These are phyloP conservation scores for Temnothorax ravouxi DNA, from an alignment of 2,888 invertebrate species.

Conservation along the genomic window DNA sequence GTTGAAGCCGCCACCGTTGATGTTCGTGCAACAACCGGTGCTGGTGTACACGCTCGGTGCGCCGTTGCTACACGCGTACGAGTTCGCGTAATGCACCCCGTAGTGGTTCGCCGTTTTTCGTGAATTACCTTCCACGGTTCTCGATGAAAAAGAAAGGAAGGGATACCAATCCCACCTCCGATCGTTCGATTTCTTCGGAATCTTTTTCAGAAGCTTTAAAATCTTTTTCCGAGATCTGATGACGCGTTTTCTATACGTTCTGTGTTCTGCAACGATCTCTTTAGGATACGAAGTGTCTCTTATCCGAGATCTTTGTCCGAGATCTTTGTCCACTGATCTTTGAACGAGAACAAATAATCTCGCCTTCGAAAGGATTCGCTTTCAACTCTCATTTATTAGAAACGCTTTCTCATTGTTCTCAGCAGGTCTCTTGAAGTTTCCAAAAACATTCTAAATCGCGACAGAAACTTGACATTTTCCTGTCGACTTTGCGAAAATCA, in stretches of 20 bases:
- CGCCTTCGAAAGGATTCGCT: neutral
- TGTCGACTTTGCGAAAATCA: neutral
- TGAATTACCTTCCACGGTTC: constrained; percentile 83
- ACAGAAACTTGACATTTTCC: neutral
- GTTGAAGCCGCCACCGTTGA: constrained; percentile 67
- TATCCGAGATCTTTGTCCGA: constrained; percentile 21
- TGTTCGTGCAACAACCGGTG: constrained; percentile 64
- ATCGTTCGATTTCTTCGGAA: neutral
- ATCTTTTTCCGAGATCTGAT: neutral
- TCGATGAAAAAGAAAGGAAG: constrained; percentile 34
- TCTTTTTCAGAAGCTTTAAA: no score
- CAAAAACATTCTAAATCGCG: neutral
- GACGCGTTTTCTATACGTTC: neutral
- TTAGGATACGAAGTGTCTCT: neutral
- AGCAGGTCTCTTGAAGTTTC: neutral
- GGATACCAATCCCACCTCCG: neutral
- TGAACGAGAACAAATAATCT: neutral
- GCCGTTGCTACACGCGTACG: constrained; percentile 83
- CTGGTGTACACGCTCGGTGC: constrained; percentile 82
- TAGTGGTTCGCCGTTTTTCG: constrained; percentile 85
- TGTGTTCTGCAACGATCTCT: neutral
- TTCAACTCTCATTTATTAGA: constrained; percentile 29
- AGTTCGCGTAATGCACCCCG: constrained; percentile 81
- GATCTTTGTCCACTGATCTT: neutral
- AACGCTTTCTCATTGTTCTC: neutral